Percentiles rank a stretch among this genome's conserved stretches.
These are phyloP conservation scores for Thaumatotibia leucotreta DNA, from an alignment of 1,140 invertebrate genomes.

Conservation along the genomic window DNA sequence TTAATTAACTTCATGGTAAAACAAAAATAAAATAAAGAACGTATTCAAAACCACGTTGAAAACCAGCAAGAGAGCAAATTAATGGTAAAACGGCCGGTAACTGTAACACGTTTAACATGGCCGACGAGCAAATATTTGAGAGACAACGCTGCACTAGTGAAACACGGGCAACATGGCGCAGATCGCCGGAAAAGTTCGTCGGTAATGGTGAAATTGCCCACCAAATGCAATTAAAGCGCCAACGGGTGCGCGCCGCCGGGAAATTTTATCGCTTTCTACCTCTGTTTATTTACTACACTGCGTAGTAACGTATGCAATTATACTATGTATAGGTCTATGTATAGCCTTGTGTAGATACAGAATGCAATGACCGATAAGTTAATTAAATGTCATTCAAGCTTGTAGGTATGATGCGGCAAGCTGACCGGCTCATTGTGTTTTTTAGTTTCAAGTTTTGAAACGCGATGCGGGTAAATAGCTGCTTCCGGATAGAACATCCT, in stretches of 20 bases:
- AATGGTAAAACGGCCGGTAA: no score
- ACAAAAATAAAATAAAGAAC: no score
- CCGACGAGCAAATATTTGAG: constrained; percentile 7
- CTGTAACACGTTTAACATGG: not conserved
- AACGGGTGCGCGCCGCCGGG: constrained; percentile 21
- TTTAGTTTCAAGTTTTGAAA: not conserved
- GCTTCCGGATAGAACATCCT: not conserved
- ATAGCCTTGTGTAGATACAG: not conserved
- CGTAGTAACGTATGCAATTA: constrained; percentile 21
- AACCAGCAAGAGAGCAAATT: no score
- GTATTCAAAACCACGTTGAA: no score
- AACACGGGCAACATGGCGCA: not conserved
- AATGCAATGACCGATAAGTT: constrained; percentile 13
- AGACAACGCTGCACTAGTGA: constrained; percentile 7
- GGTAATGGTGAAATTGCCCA: constrained; percentile 34
- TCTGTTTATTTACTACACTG: constrained; percentile 29
- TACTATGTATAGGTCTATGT: not conserved
- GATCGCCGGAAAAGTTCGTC: constrained; percentile 24
- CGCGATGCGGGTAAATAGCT: not conserved
- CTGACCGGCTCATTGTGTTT: not conserved
- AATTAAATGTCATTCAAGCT: constrained; percentile 3
- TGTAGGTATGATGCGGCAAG: not conserved
- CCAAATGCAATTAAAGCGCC: constrained; percentile 31
- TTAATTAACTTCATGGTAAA: no score
- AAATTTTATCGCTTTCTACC: constrained; percentile 44